phyloP scores from a whole-genome alignment of 2,797 vertebrate genomes.

The Crenuchus spilurus region DNA sequence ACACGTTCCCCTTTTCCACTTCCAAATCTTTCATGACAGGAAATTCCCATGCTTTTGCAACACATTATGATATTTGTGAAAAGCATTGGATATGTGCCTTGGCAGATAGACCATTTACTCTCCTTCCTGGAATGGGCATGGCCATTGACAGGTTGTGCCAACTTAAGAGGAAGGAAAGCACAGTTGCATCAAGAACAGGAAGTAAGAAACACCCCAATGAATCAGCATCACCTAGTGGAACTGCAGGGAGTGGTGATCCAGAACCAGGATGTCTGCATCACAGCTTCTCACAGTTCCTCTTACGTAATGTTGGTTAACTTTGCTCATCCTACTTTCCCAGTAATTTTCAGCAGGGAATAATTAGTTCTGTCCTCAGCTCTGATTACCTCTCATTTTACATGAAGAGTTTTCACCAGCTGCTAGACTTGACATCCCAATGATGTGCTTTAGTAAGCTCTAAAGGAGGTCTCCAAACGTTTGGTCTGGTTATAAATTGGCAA shows the following conservation, averaged over 20 bases:
- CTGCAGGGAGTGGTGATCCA: neutral
- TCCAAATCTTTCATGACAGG: slow-evolving; percentile 51
- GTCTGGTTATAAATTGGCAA: too few relatives aligned
- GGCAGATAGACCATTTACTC: slow-evolving; percentile 39
- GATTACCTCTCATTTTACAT: neutral
- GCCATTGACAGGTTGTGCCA: slow-evolving; percentile 57
- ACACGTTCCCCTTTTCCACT: slow-evolving; percentile 43
- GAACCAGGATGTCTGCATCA: neutral
- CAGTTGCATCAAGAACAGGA: slow-evolving; percentile 55
- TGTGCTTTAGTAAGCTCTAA: too few relatives aligned
- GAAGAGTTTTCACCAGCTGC: neutral
- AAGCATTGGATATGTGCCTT: slow-evolving; percentile 44
- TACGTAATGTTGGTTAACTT: neutral
- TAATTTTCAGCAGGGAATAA: neutral
- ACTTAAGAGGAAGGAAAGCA: slow-evolving; percentile 61
- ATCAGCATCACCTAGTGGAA: slow-evolving; percentile 2
- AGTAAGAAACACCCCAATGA: slow-evolving; percentile 56
- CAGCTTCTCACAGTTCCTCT: slow-evolving; percentile 3
- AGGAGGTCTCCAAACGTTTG: too few relatives aligned
- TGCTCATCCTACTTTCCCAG: neutral
- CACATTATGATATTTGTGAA: slow-evolving; percentile 37
- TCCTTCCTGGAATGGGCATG: slow-evolving; percentile 57
- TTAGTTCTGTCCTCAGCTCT: neutral
- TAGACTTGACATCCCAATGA: too few relatives aligned
- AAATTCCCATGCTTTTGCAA: slow-evolving; percentile 48